Base-by-base conservation (phyloP, 2,113 vertebrate species). In the Xyliphius kryptos region DNA sequence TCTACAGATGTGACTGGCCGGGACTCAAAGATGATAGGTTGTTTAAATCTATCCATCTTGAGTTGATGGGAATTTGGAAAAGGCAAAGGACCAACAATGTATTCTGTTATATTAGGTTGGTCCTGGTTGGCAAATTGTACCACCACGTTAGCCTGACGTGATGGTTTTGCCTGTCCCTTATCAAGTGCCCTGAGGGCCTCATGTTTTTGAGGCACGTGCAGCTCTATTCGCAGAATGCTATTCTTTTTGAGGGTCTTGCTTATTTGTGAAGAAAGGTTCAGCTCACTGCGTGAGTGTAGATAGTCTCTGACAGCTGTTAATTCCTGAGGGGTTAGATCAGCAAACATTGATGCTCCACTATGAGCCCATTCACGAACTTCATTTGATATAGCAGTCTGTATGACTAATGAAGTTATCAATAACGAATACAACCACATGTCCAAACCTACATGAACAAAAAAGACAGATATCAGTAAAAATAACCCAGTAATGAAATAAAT, bases 191-290 rank as follows among this genome's bases (percentile, higher is more conserved):
- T 74, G 54, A 96, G 81, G 6, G 91, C 90, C 1, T 71, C 72
- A 0, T 81, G 76, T 68, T 97, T 97, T 54, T 48, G 83, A 6
- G 94, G 94, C 9, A 92, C 46, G 52, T 91, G 77, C 50, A 91
- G 83, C 75, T 98, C 95, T 1, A 95, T 89, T 61, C 95, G 81
- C 13, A 97, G 83, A 51, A 96, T 85, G 0, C 79, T 87, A 79
- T 97, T 97, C 73, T 89, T 90, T 59, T 85, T 83, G 19, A 94
- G 46, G 2, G 71, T n/a, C 0, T 22, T 76, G 1, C n/a, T n/a
- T n/a, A 58, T 0, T 0, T 14, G 11, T 0, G 81, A 20, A 3
- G 78, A 73, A 41, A 97, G 82, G 13, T 60, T 67, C 67, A 98
- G 75, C 55, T 91, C 84, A 0, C 77, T 77, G 12, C 71, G 77